A percentile compares a stretch with the other conserved stretches of the same genome.
Conservation (phyloP, 2,888 invertebrate genomes). For the Noctua fimbriata region DNA sequence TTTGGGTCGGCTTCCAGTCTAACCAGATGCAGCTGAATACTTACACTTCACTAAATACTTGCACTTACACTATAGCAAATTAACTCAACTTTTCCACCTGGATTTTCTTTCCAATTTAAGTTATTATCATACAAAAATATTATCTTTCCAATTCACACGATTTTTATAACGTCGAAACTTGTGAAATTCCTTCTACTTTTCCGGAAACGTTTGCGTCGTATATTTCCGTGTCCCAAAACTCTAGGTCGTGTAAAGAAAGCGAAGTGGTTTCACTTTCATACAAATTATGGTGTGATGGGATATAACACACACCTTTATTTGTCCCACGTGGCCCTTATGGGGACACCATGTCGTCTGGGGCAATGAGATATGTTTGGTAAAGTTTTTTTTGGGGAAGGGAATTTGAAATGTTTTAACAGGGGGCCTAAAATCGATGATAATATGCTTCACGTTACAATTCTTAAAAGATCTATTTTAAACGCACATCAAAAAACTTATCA, state of each 20-base stretch:
- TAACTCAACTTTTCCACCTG: not conserved
- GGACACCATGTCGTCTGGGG: slow-evolving; percentile 59
- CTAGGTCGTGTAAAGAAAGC: slow-evolving; percentile 69
- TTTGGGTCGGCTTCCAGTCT: no score
- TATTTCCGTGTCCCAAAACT: slow-evolving; percentile 41
- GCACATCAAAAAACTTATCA: no score
- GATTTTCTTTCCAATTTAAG: not conserved
- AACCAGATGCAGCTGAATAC: no score
- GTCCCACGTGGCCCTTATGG: slow-evolving; percentile 72
- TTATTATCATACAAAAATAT: not conserved
- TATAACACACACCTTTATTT: slow-evolving; percentile 72
- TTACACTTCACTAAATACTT: no score
- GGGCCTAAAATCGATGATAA: no score
- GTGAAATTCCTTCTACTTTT: slow-evolving; percentile 29
- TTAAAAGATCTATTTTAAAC: no score
- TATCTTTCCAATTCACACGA: not conserved
- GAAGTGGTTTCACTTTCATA: slow-evolving; percentile 83
- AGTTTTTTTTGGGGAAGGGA: not conserved
- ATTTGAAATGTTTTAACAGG: not conserved
- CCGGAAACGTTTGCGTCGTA: slow-evolving; percentile 28
- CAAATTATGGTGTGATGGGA: slow-evolving; percentile 75
- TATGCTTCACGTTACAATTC: no score
- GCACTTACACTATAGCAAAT: no score
- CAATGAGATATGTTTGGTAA: slow-evolving; percentile 2
- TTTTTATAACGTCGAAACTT: not conserved